These are phyloP conservation scores for Chalcosyrphus nemorum DNA, from an alignment of 2,888 invertebrate species.

Conservation along the genomic window DNA sequence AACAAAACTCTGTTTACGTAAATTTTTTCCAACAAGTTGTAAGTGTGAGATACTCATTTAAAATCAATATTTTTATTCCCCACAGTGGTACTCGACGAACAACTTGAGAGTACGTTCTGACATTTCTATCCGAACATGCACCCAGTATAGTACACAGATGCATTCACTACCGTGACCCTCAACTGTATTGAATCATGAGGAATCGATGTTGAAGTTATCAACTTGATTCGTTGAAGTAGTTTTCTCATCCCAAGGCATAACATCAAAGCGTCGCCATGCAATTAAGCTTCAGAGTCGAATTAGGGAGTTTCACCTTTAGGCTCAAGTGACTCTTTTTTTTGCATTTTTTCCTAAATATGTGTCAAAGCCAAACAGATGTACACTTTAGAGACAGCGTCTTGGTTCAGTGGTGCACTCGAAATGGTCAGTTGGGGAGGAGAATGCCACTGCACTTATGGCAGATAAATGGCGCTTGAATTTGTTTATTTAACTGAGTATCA, in stretches of 20 bases:
- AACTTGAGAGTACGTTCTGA: background rate
- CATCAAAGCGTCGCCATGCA: constrained; percentile 28
- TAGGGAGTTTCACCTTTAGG: background rate
- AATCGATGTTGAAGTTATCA: background rate
- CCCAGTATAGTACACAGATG: background rate
- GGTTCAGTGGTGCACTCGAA: constrained; percentile 4
- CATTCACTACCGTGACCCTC: constrained; percentile 17
- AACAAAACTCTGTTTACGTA: background rate
- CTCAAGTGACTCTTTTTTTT: background rate
- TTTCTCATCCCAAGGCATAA: background rate
- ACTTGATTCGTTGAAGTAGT: background rate
- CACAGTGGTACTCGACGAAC: background rate
- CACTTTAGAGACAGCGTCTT: background rate
- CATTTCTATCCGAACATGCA: background rate
- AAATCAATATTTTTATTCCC: constrained; percentile 31
- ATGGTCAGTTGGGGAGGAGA: background rate
- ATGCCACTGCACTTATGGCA: constrained; percentile 52
- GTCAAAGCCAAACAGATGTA: constrained; percentile 8
- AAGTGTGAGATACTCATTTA: background rate
- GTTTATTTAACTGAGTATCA: constrained; percentile 42
- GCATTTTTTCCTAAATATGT: constrained; percentile 22
- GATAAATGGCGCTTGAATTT: constrained; percentile 55
- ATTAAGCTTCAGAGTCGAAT: background rate
- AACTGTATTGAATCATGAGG: background rate
- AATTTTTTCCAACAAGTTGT: background rate